Evolutionary conservation across 1,140 invertebrate genomes (phyloP).

Genomic region (Argopecten irradians): DNA sequence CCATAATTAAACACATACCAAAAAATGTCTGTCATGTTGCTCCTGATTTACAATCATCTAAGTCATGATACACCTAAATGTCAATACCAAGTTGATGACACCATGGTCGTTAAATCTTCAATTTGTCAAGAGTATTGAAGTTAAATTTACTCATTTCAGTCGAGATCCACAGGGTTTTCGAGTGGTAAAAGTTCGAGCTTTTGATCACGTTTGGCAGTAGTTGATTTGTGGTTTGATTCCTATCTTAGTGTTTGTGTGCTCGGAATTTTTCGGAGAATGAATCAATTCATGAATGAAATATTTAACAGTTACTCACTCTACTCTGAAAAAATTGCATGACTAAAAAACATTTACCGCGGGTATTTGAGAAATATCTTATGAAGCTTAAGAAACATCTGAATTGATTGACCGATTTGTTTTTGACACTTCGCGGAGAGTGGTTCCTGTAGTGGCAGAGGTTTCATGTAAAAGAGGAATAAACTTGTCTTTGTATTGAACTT

Average conservation of each 20-base stretch:
- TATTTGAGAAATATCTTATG: not conserved
- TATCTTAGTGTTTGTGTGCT: not conserved
- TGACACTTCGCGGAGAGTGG: not conserved
- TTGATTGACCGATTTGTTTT: not conserved
- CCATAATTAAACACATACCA: too few species aligned
- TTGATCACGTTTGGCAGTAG: too few species aligned
- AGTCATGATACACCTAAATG: too few species aligned
- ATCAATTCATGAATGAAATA: not conserved
- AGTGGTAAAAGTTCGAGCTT: too few species aligned
- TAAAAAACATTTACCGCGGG: not conserved
- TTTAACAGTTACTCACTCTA: not conserved
- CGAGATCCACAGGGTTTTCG: too few species aligned
- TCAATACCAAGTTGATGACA: too few species aligned
- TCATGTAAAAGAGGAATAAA: conserved; percentile 4
- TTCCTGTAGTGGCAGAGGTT: not conserved
- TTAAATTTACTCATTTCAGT: too few species aligned
- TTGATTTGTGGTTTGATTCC: not conserved
- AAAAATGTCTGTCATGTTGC: too few species aligned
- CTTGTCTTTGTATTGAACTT: not conserved
- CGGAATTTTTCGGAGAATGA: not conserved
- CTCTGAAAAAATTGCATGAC: not conserved
- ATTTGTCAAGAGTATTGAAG: too few species aligned
- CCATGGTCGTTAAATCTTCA: too few species aligned
- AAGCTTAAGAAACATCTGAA: not conserved
- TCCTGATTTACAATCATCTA: too few species aligned